A percentile compares a stretch with the other conserved stretches of the same genome.
Evolutionary conservation across 1,140 invertebrate genomes (phyloP).

Genomic region (Trachymyrmex septentrionalis): DNA sequence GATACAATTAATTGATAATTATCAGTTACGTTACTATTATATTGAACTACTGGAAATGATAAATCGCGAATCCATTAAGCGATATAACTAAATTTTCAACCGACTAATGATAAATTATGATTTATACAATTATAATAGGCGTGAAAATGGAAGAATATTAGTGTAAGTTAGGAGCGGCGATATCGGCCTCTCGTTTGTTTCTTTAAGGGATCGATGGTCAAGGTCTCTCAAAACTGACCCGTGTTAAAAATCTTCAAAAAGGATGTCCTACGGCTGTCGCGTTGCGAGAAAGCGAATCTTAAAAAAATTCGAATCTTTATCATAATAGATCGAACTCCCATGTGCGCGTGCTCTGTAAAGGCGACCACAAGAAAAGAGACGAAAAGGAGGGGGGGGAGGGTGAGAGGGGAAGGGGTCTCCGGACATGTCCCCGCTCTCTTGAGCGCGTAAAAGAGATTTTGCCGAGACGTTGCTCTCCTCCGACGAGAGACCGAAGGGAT

Average conservation of each 20-base stretch:
- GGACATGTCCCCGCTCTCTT: slow-evolving; percentile 70
- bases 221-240: neutral
- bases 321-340: slow-evolving; percentile 10
- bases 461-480: slow-evolving; percentile 75
- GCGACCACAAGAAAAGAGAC: slow-evolving; percentile 60
- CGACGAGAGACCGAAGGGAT: slow-evolving; percentile 63
- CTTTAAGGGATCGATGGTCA: neutral
- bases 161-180: too few relatives aligned
- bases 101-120: slow-evolving; percentile 2
- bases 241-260: neutral
- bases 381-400: neutral
- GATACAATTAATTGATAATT: slow-evolving; percentile 21
- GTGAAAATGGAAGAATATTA: neutral
- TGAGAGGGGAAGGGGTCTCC: slow-evolving; percentile 29
- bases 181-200: neutral
- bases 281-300: neutral
- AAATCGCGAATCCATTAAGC: slow-evolving; percentile 12
- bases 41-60: neutral
- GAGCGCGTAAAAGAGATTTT: slow-evolving; percentile 81
- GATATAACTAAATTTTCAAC: slow-evolving; percentile 19
- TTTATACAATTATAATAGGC: neutral
- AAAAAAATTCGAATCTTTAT: slow-evolving; percentile 56
- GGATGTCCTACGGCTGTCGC: neutral
- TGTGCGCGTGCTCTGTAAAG: slow-evolving; percentile 58
- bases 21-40: neutral